Base-by-base conservation (phyloP, 1,140 invertebrate species). In the Hylaeus anthracinus region DNA sequence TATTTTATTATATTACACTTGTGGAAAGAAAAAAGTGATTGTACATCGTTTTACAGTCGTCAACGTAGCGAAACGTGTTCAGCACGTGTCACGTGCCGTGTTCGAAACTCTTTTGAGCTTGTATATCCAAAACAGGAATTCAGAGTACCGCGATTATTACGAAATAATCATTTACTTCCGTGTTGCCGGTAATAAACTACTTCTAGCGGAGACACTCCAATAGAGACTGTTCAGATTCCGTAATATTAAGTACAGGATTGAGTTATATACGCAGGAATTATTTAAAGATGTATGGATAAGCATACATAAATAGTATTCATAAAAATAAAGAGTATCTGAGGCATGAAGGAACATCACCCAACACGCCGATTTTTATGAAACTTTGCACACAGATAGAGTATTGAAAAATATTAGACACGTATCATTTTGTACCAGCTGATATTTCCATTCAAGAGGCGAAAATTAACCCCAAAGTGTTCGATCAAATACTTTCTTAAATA, bases 11-110 rank as follows among this genome's bases (percentile, higher is more conserved):
- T 43, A 8, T 37, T 43, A 63, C 1, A 78, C 61, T 78, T 78
- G 63, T 63, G 8, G 51, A 55, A 55, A 55, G 12, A 55, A 56
- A 56, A 15, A 56, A 66, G 51, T 79, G 77, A 79, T 79, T 79
- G 70, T 79, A 79, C 70, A 73, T 73, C 43, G 53, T 79, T 73
- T 26, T 63, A 15, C 43, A 73, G 60, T 65, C 39, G 51, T 56
- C 4, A 48, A 76, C 65, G 39, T 0, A 48, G 26, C 55, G 15
- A 45, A 65, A n/a, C 9, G 12, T 70, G 12, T 70, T 26, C 58
- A n/a, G 5, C 15, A 9, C 56, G 41, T 45, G 43, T 15, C 14
- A 26, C 6, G 37, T 15, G n/a, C n/a, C 43, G 61, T 45, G 45
- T n/a, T 37, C 3, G 26, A 5, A 48, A 48, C 45, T 8, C 2